A percentile compares a stretch with the other conserved stretches of the same genome.
Evolutionary conservation across 2,888 invertebrate species (phyloP).

Genomic region (Epirrhoe alternata): DNA sequence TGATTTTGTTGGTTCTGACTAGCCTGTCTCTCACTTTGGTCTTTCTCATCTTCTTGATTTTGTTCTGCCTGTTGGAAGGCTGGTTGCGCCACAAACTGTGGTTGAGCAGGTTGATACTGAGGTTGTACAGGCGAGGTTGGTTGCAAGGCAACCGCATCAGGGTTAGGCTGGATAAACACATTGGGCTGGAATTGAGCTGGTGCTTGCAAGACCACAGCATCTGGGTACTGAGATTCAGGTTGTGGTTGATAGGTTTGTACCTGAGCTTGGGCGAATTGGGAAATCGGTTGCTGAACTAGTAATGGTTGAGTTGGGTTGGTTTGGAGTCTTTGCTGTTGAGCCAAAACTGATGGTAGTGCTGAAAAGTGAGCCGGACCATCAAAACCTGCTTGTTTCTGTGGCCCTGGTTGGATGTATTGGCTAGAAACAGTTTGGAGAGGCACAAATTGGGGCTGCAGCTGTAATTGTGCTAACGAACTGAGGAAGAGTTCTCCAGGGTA

Average conservation of each 20-base stretch:
- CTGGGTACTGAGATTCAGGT: conserved; percentile 40
- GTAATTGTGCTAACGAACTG: conserved; percentile 69
- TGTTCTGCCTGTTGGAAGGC: conserved; percentile 41
- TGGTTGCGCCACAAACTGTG: conserved; percentile 56
- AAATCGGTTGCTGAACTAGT: conserved; percentile 46
- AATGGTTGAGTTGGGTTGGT: conserved; percentile 23
- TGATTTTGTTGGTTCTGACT: conserved; percentile 31
- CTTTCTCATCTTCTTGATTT: conserved; percentile 40
- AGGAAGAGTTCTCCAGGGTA: conserved; percentile 74
- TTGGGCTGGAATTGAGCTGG: conserved; percentile 45
- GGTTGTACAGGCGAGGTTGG: conserved; percentile 28
- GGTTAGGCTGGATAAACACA: conserved; percentile 41
- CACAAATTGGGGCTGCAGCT: conserved; percentile 66
- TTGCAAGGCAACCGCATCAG: conserved; percentile 40
- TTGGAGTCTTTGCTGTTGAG: conserved; percentile 54
- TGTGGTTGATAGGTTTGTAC: conserved; percentile 44
- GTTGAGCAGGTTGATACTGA: conserved; percentile 46
- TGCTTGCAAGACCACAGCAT: conserved; percentile 40
- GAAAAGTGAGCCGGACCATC: conserved; percentile 73
- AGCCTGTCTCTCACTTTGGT: conserved; percentile 23
- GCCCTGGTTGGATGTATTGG: conserved; percentile 57
- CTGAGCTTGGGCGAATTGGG: conserved; percentile 42
- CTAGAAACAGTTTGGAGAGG: conserved; percentile 65
- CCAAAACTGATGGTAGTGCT: conserved; percentile 70
- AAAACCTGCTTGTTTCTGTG: conserved; percentile 60